Conservation (phyloP, 2,797 vertebrate species). For the Pogoniulus pusillus region DNA sequence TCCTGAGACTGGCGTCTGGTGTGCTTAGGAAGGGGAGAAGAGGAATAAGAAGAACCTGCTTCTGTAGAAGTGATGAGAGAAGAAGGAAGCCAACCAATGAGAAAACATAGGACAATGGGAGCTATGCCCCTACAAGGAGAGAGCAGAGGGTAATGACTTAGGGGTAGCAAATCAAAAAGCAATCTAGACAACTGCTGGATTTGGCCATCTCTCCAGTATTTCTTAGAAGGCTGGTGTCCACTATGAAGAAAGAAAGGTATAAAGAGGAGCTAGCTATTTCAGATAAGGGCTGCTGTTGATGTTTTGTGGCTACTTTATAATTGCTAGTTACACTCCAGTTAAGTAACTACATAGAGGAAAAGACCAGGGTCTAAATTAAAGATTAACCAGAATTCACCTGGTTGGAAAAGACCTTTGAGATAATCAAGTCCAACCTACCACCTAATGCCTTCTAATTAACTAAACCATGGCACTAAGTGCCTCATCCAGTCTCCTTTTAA, state of each 20-base stretch:
- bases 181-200: not conserved
- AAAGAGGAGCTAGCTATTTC: not conserved
- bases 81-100: not conserved
- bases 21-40: not conserved
- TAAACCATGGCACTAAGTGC: no score
- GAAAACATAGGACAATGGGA: not conserved
- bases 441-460: no score
- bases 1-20: not conserved
- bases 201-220: not conserved
- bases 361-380: not conserved
- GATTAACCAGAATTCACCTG: not conserved
- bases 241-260: not conserved
- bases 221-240: not conserved
- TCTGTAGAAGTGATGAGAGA: not conserved
- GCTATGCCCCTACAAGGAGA: not conserved
- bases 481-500: no score
- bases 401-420: no score
- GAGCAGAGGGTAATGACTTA: not conserved
- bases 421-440: no score
- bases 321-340: not conserved
- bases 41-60: not conserved
- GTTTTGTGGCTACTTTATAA: not conserved
- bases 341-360: not conserved
- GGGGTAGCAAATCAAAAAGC: not conserved
- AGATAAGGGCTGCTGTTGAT: not conserved